Evolutionary conservation across 2,888 invertebrate genomes (phyloP), one percentile per base, ranked within the genome.

Genomic region (Ctena decussata): DNA sequence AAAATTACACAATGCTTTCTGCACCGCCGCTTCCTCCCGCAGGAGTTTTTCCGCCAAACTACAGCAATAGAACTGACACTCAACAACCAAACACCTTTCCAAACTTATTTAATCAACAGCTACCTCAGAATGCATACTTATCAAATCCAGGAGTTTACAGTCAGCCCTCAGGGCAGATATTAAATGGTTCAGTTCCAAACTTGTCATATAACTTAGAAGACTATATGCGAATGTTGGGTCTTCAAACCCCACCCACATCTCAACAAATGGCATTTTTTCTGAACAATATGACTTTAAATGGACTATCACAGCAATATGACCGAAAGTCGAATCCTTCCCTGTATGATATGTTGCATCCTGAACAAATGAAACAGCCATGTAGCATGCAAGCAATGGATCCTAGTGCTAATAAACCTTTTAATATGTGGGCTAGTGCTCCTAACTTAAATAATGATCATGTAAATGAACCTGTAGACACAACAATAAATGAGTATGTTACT

Each of bases 231-330:
- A 91, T 92, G 91, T 80, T 93, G 83, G 92, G 93, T 1, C 84
- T 93, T 12, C 90, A 91, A n/a, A 90, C 87, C 18, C 92, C 93
- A 1, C 78, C 90, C 32, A 91, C 89, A 37, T 78, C 88, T 21
- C 93, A 93, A 77, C 92, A 93, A 75, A 92, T 93, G 91, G 90
- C 93, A 39, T 92, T 88, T 69, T 89, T 93, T 57, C 81, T 94
- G 37, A 91, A 90, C 70, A 88, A 86, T 65, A 77, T 93, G 46
- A 90, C 83, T 74, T 75, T 87, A 60, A 83, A 84, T 30, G 60
- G 60, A 60, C 21, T 60, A 27, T 30, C 60, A 11, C 79, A 86
- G 53, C 80, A 83, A 69, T 86, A 86, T 60, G 86, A 87, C 53
- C 44, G 85, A 37, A 88, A 84, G 71, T 84, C 87, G 71, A 87